Base-by-base conservation (phyloP, 2,888 invertebrate genomes). In the Clusia tigrina region DNA sequence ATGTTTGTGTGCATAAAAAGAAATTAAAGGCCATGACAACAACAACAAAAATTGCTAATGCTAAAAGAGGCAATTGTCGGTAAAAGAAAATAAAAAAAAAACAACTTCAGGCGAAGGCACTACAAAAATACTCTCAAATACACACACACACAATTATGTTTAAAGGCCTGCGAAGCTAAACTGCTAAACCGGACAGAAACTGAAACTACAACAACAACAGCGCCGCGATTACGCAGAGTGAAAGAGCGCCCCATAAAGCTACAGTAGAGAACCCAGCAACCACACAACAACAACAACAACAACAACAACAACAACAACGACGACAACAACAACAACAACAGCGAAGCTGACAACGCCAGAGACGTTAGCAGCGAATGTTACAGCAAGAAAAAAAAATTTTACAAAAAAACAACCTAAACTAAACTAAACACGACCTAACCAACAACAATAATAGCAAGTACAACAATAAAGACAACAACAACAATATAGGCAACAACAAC, bases 401-500 rank as follows among this genome's bases (percentile, higher is more conserved):
- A 52, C 20, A 23, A 52, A 20, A 54, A n/a, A 25, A 22, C 15
- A 18, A 22, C 10, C 32, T 6, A 54, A 15, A 1, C 6, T n/a
- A 54, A 20, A 32, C 25, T 37, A 37, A 37, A 54, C 54, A 20
- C 54, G 54, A 54, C 54, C 54, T 54, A 54, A 54, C 54, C 54
- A 54, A 54, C 54, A 55, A 51, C 63, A 53, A 61, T 25, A 48
- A 62, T 54, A 63, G 18, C n/a, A 55, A 32, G 56, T 48, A 26
- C 58, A 58, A 46, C 54, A 42, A 32, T 32, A 32, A 32, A 54
- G 58, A 6, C 25, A 23, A 22, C 52, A 38, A 24, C 58, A 18
- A 20, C 25, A 55, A 61, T 64, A 69, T n/a, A 66, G 66, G 56
- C 56, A 61, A 61, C 61, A 63, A 63, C 61, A 60, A 65, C 54